Evolutionary conservation across 2,888 invertebrate genomes (phyloP), one percentile per base, ranked within the genome.

Genomic region (Nymphalis urticae): DNA sequence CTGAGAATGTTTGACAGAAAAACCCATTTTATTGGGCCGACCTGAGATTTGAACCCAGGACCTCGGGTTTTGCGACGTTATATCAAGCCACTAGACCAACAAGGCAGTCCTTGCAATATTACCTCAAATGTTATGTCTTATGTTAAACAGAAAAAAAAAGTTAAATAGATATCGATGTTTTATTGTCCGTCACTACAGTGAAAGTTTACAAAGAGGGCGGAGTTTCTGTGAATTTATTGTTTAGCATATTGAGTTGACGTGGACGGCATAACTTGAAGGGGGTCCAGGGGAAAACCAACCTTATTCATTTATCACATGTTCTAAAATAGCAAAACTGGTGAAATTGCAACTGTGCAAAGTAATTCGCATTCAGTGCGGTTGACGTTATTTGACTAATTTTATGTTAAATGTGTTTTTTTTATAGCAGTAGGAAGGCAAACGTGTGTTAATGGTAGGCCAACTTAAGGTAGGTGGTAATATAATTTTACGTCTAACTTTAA

Each of bases 181-280:
- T 60, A 47, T 50, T 36, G 36, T 50, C 69, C 83, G 77, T 65
- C 83, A 50, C 83, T 85, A 80, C 4, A 47, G 27, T 48, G 32
- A 71, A 78, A 80, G 74, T 79, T 80, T 73, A 71, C 68, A 66
- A 72, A 76, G 77, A 77, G 80, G 88, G 90, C 76, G 87, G 85
- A 79, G 86, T 76, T 79, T 76, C 68, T 67, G 70, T 76, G 78
- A 85, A 90, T 90, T 88, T 90, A 90, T 90, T 84, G 86, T 81
- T 80, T 77, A 80, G 77, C 88, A 84, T 87, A 89, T 86, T 89
- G 87, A 78, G 75, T 72, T 85, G 89, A 88, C 90, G 75, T 82
- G 48, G 48, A 64, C 53, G 24, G 50, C 68, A 59, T 62, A 56
- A 48, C 54, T 64, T 17, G n/a, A 19, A 47, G 32, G 13, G 13